phyloP scores from a whole-genome alignment of 2,888 invertebrate genomes.

The Galerucella calmariensis region DNA sequence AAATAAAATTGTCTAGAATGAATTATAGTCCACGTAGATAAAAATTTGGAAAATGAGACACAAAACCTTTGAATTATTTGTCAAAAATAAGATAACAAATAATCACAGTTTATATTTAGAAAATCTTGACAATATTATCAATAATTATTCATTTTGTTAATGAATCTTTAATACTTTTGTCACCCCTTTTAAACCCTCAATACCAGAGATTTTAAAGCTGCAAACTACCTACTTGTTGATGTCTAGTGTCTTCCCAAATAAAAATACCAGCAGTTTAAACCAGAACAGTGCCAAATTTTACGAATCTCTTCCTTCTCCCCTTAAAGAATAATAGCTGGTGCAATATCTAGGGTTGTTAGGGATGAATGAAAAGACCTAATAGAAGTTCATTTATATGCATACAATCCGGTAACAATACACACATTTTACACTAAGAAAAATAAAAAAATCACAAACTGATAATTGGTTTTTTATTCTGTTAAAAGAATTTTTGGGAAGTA shows the following conservation, averaged over 20 bases:
- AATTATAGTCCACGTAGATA: too few relatives aligned
- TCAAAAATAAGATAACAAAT: too few relatives aligned
- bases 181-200: background rate
- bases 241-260: slow-evolving; percentile 4
- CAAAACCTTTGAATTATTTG: too few relatives aligned
- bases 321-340: slow-evolving; percentile 38
- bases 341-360: slow-evolving; percentile 37
- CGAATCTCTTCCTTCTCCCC: slow-evolving; percentile 22
- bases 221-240: slow-evolving; percentile 23
- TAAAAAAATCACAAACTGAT: too few relatives aligned
- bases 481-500: too few relatives aligned
- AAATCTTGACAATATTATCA: too few relatives aligned
- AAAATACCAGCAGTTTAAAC: slow-evolving; percentile 14
- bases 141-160: too few relatives aligned
- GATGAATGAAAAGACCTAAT: slow-evolving; percentile 39
- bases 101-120: too few relatives aligned
- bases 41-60: too few relatives aligned
- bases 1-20: too few relatives aligned
- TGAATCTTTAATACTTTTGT: too few relatives aligned
- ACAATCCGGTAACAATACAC: slow-evolving; percentile 41
- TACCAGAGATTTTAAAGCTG: background rate
- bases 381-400: slow-evolving; percentile 49
- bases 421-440: slow-evolving; percentile 15
- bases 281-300: slow-evolving; percentile 26
- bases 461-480: too few relatives aligned